Evolutionary conservation across 2,797 vertebrate species (phyloP).

Genomic region (Cryptoprocta ferox): DNA sequence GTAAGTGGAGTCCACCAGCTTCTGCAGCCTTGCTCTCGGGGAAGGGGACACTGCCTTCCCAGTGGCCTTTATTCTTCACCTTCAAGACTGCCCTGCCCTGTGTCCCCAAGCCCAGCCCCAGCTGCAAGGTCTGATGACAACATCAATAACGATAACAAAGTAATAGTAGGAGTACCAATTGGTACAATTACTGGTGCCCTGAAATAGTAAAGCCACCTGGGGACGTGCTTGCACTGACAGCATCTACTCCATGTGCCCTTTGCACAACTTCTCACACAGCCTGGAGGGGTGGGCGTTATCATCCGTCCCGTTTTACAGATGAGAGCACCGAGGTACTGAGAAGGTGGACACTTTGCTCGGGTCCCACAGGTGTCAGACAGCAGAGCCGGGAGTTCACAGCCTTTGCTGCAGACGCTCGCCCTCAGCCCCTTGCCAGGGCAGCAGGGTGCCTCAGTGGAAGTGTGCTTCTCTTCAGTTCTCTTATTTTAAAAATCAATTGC

Average conservation of each 20-base stretch:
- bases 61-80: background rate
- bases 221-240: background rate
- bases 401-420: background rate
- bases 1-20: slow-evolving; percentile 81
- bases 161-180: rapidly evolving
- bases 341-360: background rate
- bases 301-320: background rate
- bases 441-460: background rate
- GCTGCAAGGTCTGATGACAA: background rate
- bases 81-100: background rate
- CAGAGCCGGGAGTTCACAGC: background rate
- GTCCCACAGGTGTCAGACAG: background rate
- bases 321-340: background rate
- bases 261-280: background rate
- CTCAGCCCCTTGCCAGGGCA: background rate
- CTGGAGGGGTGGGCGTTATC: background rate
- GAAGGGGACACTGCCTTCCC: background rate
- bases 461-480: background rate
- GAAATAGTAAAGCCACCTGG: background rate
- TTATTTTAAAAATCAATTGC: slow-evolving; percentile 29
- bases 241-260: rapidly evolving
- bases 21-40: background rate
- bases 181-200: no score
- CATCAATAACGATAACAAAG: background rate
- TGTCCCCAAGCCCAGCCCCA: no score